Base-by-base conservation (phyloP, 1,140 invertebrate species). In the Drosophila parvula region DNA sequence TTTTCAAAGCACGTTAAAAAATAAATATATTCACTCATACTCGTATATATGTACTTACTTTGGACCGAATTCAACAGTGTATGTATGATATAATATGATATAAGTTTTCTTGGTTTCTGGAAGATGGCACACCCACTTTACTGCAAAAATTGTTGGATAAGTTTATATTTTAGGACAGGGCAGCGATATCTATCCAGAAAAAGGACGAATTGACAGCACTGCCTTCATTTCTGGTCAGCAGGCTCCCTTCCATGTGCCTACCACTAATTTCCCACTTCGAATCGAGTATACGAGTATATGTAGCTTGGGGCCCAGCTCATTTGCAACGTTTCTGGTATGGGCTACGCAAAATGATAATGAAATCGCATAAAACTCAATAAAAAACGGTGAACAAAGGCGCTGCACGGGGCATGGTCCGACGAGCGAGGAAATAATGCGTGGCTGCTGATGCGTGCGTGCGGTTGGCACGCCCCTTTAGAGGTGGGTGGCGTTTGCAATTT, bases 271-370 rank as follows among this genome's bases (percentile, higher is more conserved):
- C 14, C 34, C 56, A 61, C 44, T 65, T 36, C 9, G 10, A 45
- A 32, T n/a, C n/a, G 44, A 51, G 36, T 68, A 68, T 18, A 60
- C n/a, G n/a, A n/a, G n/a, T n/a, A n/a, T n/a, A n/a, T n/a, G n/a
- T 64, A 60, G 38, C 18, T 9, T 14, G 14, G 28, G 34, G 9
- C 30, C 44, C 36, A 34, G 18, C 45, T 67, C 45, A 68, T 68
- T 68, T 53, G 18, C 36, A 3, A 28, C 41, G 41, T 27, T 48
- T 4, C 18, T 71, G 76, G 80, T 67, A 59, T 73, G 81, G 56
- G 61, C 44, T 67, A 78, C 65, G 82, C 74, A 86, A 75, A 71
- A 86, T 86, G 74, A 79, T 75, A 86, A 81, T 86, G 81, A 86
- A 85, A 85, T 78, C 55, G 75, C 76, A 81, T 68, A 68, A 78